A percentile compares a stretch with the other conserved stretches of the same genome.
These are phyloP conservation scores for Megalonaias nervosa DNA, from an alignment of 1,140 invertebrate species.

Conservation along the genomic window DNA sequence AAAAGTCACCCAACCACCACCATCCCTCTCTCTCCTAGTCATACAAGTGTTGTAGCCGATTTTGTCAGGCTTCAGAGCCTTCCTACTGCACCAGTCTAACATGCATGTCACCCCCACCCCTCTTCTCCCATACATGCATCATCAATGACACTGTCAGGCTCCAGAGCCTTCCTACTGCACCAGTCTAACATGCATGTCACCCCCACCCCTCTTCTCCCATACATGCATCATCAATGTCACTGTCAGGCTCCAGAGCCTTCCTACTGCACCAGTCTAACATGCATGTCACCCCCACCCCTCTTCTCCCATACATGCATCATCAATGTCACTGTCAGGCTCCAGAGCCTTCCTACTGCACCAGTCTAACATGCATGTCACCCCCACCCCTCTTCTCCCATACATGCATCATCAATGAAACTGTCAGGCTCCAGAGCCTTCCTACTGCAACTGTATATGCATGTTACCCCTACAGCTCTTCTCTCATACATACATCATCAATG, in stretches of 20 bases:
- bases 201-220: too few species aligned
- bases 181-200: constrained; percentile 87
- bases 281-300: constrained; percentile 76
- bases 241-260: constrained; percentile 83
- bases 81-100: constrained; percentile 85
- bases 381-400: constrained; percentile 28
- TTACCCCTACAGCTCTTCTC: too few species aligned
- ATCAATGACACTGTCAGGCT: constrained; percentile 77
- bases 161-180: constrained; percentile 88
- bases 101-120: constrained; percentile 80
- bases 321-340: constrained; percentile 78
- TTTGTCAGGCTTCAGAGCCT: constrained; percentile 83
- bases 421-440: constrained; percentile 86
- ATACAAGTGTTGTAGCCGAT: background rate
- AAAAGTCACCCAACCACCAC: background rate
- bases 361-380: constrained; percentile 68
- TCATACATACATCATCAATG: constrained; percentile 59
- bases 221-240: constrained; percentile 73
- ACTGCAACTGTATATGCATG: constrained; percentile 76
- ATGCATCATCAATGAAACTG: constrained; percentile 73
- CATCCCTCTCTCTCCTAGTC: too few species aligned
- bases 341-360: constrained; percentile 89
- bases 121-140: constrained; percentile 70
- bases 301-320: constrained; percentile 66
- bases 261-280: constrained; percentile 89